Base-by-base conservation (phyloP, 2,113 vertebrate genomes). In the Nematolebias whitei region DNA sequence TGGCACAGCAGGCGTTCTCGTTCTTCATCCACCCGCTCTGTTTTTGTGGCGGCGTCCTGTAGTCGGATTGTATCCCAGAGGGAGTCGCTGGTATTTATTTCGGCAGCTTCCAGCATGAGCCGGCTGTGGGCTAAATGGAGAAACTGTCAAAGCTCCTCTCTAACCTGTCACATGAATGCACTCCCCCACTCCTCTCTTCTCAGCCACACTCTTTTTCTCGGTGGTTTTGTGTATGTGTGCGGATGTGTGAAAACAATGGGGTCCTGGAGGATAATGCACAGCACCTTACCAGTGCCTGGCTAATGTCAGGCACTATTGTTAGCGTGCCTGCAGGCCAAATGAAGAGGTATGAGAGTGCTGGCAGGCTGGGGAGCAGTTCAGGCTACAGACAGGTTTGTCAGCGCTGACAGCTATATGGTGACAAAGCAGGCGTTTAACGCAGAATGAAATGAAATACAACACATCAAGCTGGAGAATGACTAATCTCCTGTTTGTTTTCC, bases 31-130 rank as follows among this genome's bases (percentile, higher is more conserved):
- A 5, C 64, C 66, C 41, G 7, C 74, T 80, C 65, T 79, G 61
- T 77, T 75, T 79, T 66, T 51, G 59, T 55, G 67, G 63, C 41
- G 60, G 83, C 77, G 78, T 85, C 76, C 66, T 60, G 58, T 60
- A 78, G 83, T 84, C 80, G 59, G 76, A 72, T 68, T 5, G 59
- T 40, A 44, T 83, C 85, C 88, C 84, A 51, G 62, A 89, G 85
- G 84, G n/a, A 78, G 66, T 69, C 53, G 51, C 58, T 86, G 75
- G 79, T 88, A 85, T 91, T 91, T 90, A 78, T 89, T 89, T 87
- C 71, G 45, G 83, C 76, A 76, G 74, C 68, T 80, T 84, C 79
- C 64, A 83, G 73, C 78, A 53, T 67, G 81, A 70, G 76, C 74
- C 76, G 69, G 61, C 85, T 81, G 71, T 73, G 44, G 78, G 84